phyloP scores from a whole-genome alignment of 2,888 invertebrate species.

The Nebria salina region DNA sequence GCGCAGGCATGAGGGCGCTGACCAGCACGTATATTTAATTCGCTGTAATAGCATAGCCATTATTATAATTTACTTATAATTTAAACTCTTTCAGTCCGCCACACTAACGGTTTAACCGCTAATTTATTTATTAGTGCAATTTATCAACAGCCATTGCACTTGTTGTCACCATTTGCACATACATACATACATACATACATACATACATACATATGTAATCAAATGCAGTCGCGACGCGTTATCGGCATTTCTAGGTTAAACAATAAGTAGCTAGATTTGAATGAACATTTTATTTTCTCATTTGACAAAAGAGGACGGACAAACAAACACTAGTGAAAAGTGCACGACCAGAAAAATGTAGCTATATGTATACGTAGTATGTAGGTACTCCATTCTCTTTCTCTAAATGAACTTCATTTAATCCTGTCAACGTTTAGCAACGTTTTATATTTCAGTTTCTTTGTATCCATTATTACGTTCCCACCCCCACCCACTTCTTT shows the following conservation, averaged over 20 bases:
- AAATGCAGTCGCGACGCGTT: too few relatives aligned
- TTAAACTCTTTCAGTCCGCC: background rate
- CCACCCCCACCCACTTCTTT: too few relatives aligned
- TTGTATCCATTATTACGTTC: constrained; percentile 8
- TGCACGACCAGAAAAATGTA: background rate
- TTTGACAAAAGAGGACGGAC: too few relatives aligned
- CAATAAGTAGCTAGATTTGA: too few relatives aligned
- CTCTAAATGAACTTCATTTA: constrained; percentile 34
- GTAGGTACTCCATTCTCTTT: background rate
- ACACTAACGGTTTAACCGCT: background rate
- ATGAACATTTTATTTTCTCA: too few relatives aligned
- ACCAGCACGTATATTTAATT: background rate
- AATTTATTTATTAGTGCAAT: background rate
- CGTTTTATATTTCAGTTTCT: constrained; percentile 22
- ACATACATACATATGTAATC: too few relatives aligned
- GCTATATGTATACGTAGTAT: too few relatives aligned
- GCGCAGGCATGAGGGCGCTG: background rate
- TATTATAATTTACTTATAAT: background rate
- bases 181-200: too few relatives aligned
- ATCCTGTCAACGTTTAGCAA: constrained; percentile 20
- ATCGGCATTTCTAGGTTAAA: too few relatives aligned
- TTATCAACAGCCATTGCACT: too few relatives aligned
- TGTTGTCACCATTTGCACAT: too few relatives aligned
- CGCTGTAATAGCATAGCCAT: background rate
- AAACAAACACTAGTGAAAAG: too few relatives aligned